Base-by-base conservation (phyloP, 2,888 invertebrate genomes). In the Microctonus brassicae region DNA sequence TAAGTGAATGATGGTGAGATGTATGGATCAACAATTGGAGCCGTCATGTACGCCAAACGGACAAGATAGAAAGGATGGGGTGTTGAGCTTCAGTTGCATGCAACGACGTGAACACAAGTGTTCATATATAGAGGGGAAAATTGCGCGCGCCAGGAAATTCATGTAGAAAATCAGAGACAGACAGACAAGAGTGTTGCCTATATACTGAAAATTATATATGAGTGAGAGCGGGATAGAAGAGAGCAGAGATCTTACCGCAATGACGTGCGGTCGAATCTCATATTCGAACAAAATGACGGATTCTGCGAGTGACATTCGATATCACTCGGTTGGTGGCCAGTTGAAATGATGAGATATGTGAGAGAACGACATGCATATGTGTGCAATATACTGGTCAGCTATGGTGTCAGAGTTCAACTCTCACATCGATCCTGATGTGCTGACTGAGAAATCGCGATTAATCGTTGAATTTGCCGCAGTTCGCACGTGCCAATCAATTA, bases 301-400 rank as follows among this genome's bases (percentile, higher is more conserved):
- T 85, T 79, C 86, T 87, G 87, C 84, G 79, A 85, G 83, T 87
- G 87, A 86, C 87, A 86, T 86, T 84, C 87, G 84, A 87, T 87
- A 87, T 87, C 80, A 83, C 79, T 81, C n/a, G n/a, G 82, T 77
- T 82, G 82, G 81, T 82, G 82, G 82, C 79, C 79, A 82, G 77
- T 79, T 77, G 78, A 77, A 77, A 77, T 74, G 75, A 78, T 76
- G 78, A 52, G 70, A 70, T 13, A 65, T 52, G 33, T 52, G 55
- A 52, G 60, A 39, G 53, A 57, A 60, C 69, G 63, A 33, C 52
- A 64, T 52, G 9, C 52, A 64, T 20, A 29, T 33, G 53, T 39
- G 29, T 65, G 33, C 60, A 39, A n/a, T 22, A 29, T 17, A 33
- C 26, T 7, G 17, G 47, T 26, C 47, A 47, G 63, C n/a, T 63